phyloP scores from a whole-genome alignment of 2,113 vertebrate genomes.

The Barnardius zonarius region DNA sequence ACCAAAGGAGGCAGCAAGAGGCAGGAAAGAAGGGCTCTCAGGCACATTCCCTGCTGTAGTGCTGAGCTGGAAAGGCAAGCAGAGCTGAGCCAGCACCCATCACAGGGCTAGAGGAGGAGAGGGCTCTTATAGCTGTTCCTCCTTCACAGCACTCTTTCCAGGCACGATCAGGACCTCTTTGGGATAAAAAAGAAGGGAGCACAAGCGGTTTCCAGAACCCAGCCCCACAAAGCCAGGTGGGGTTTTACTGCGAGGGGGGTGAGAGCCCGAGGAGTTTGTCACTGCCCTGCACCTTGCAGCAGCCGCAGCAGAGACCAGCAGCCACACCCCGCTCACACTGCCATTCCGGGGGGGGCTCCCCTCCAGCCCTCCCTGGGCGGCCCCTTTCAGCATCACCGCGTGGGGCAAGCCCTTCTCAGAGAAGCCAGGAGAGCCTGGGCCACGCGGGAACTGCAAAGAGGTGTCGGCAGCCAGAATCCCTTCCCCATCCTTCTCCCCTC shows the following conservation, averaged over 20 bases:
- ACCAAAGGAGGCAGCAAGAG: not conserved
- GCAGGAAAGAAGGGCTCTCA: not conserved
- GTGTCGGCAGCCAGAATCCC: not conserved
- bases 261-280: not conserved
- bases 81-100: not conserved
- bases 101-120: not conserved
- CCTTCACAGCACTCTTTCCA: not conserved
- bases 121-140: not conserved
- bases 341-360: too few relatives aligned
- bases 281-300: not conserved
- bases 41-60: not conserved
- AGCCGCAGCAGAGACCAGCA: not conserved
- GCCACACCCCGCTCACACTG: accelerated
- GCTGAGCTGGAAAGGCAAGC: not conserved
- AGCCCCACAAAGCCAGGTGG: not conserved
- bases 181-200: not conserved
- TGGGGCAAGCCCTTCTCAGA: not conserved
- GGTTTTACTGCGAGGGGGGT: not conserved
- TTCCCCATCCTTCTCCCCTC: not conserved
- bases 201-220: not conserved
- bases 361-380: not conserved
- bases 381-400: not conserved
- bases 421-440: not conserved
- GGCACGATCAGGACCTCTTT: not conserved
- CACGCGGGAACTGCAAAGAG: not conserved